Evolutionary conservation across 1,140 invertebrate species (phyloP), one percentile per base, ranked within the genome.

Genomic region (Zaprionus capensis): DNA sequence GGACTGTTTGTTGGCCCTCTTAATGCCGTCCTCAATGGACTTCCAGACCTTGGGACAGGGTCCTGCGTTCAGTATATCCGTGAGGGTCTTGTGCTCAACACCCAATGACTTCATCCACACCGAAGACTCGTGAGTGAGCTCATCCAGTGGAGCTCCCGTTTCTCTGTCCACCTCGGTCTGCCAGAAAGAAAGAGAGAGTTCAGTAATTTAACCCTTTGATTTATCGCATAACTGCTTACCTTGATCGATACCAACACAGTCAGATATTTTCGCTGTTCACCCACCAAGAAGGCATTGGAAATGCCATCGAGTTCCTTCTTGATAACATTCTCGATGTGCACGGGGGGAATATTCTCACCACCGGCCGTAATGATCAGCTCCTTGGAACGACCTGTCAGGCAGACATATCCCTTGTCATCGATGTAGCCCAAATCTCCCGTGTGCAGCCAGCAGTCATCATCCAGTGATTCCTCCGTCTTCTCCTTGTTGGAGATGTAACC

Each of bases 291-390:
- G 14, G 96, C 97, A 92, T 98, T 97, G 76, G 96, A 97, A 14
- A 99, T 92, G 74, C 95, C 94, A 36, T 96, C 95, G 55, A 98
- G 93, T 91, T 97, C 96, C 14, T 94, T 93, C 83, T 97, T 96
- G 5, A 99, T 94, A 41, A 94, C 93, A 76, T 98, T 96, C 93
- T 99, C 98, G 77, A 98, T 97, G 22, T 96, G 95, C 26, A 98
- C 95, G 9, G 98, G 97, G 28, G 98, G 95, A 65, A 99, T 94
- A 92, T 99, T 99, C 94, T 99, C 98, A 51, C 98, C 98, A 26
- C 98, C 98, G 59, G 97, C 97, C 7, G 98, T 99, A 63, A 98
- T 98, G 17, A 99, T 94, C 5, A 99, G 88, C 93, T 98, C 97
- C 95, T 97, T 97, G 69, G 96, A 95, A 82, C 97, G 95, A 41